These are phyloP conservation scores for Lithophane ornitopus DNA, from an alignment of 2,888 invertebrate genomes.

Conservation along the genomic window DNA sequence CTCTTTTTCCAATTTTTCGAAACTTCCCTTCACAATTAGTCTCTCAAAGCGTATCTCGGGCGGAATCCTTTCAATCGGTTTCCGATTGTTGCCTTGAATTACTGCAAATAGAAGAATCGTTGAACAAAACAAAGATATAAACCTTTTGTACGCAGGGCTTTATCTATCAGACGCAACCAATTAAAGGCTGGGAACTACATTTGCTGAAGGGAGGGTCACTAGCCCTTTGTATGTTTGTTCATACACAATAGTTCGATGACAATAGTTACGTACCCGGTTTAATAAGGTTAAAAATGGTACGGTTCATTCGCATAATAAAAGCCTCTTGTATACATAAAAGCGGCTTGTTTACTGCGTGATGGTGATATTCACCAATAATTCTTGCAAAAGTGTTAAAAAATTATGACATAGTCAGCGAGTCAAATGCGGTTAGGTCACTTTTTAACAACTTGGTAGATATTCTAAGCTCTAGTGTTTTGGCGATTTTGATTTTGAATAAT, in stretches of 20 bases:
- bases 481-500: too few species aligned
- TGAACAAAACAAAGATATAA: slow-evolving; percentile 55
- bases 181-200: slow-evolving; percentile 37
- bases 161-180: slow-evolving; percentile 50
- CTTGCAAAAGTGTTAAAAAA: too few species aligned
- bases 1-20: slow-evolving; percentile 59
- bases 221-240: slow-evolving; percentile 21
- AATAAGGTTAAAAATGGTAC: slow-evolving; percentile 27
- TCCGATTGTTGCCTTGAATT: slow-evolving; percentile 59
- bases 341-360: background rate
- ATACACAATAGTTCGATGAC: slow-evolving; percentile 28
- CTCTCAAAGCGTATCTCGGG: slow-evolving; percentile 53
- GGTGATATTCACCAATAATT: too few species aligned
- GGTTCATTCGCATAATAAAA: slow-evolving; percentile 11
- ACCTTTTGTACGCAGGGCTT: slow-evolving; percentile 47
- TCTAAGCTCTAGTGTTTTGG: too few species aligned
- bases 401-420: too few species aligned
- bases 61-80: slow-evolving; percentile 58
- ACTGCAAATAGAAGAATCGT: slow-evolving; percentile 56
- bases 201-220: slow-evolving; percentile 36
- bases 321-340: background rate
- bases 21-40: slow-evolving; percentile 62
- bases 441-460: background rate
- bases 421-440: too few species aligned
- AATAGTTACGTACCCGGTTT: slow-evolving; percentile 32